A percentile compares a stretch with the other conserved stretches of the same genome.
These are phyloP conservation scores for Gari tellinella DNA, from an alignment of 2,888 invertebrate genomes.

Conservation along the genomic window DNA sequence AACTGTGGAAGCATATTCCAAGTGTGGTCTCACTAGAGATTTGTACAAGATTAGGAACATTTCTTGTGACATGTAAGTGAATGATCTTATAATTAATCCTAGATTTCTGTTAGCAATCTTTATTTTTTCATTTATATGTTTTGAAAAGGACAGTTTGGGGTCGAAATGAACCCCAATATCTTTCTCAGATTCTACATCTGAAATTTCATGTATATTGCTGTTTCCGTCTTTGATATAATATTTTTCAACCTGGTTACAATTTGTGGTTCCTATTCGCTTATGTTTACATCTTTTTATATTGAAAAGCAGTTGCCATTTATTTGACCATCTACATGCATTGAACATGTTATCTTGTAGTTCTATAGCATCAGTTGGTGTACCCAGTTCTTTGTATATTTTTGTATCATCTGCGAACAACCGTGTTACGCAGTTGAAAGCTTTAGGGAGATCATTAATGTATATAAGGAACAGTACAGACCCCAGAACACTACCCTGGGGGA, in stretches of 20 bases:
- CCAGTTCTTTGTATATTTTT: constrained; percentile 10
- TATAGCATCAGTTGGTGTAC: not conserved
- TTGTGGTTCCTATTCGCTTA: not conserved
- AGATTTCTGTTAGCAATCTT: constrained; percentile 20
- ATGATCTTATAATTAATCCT: constrained; percentile 29
- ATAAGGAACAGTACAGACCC: constrained; percentile 27
- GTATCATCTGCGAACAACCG: constrained; percentile 30
- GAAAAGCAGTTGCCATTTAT: constrained; percentile 9
- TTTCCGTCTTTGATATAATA: not conserved
- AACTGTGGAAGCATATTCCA: constrained; percentile 27
- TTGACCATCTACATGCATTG: constrained; percentile 11
- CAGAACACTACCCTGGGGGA: constrained; percentile 22
- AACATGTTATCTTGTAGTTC: constrained; percentile 23
- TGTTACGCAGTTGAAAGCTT: not conserved
- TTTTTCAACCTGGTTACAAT: too few relatives aligned
- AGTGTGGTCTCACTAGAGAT: constrained; percentile 24
- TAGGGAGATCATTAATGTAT: constrained; percentile 29
- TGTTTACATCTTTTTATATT: constrained; percentile 21
- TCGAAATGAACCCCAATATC: constrained; percentile 2
- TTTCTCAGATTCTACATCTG: constrained; percentile 5
- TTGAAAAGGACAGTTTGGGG: constrained; percentile 3
- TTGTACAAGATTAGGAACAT: constrained; percentile 31
- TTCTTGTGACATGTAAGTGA: constrained; percentile 18
- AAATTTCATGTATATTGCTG: not conserved
- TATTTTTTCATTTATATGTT: constrained; percentile 3